Evolutionary conservation across 2,797 vertebrate species (phyloP).

Genomic region (Pterois miles): DNA sequence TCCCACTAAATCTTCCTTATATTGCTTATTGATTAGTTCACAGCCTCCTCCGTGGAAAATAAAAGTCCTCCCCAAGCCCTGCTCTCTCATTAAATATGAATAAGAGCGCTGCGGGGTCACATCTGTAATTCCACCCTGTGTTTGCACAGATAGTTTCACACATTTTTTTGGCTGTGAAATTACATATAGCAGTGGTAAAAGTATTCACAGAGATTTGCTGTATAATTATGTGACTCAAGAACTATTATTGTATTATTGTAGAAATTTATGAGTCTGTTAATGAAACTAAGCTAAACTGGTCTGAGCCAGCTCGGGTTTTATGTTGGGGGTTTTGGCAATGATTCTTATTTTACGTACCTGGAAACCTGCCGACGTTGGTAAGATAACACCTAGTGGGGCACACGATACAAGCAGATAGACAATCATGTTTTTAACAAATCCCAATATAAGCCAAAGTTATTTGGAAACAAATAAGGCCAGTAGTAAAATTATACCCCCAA

Average conservation of each 20-base stretch:
- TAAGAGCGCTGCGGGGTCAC: slow-evolving; percentile 50
- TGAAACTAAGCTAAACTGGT: background rate
- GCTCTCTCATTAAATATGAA: slow-evolving; percentile 72
- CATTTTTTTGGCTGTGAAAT: slow-evolving; percentile 47
- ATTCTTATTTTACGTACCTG: background rate
- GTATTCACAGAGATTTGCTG: slow-evolving; percentile 6
- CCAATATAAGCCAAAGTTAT: background rate
- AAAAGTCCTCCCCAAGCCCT: slow-evolving; percentile 42
- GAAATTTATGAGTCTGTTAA: background rate
- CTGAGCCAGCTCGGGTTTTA: background rate
- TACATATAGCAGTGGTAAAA: slow-evolving; percentile 9
- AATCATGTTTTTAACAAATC: background rate
- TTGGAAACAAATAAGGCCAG: background rate
- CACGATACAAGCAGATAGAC: background rate
- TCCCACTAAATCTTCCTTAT: slow-evolving; percentile 71
- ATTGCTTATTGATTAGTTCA: slow-evolving; percentile 78
- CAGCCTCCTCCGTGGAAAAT: slow-evolving; percentile 53
- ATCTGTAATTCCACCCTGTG: slow-evolving; percentile 46
- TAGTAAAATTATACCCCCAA: background rate
- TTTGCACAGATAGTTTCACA: slow-evolving; percentile 47
- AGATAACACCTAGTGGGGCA: background rate
- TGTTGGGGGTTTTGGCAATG: background rate
- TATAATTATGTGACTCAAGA: slow-evolving; percentile 12
- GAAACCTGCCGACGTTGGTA: background rate
- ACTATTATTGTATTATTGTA: slow-evolving; percentile 3